Conservation (phyloP, 2,888 invertebrate species). For the Sycophila texana region DNA sequence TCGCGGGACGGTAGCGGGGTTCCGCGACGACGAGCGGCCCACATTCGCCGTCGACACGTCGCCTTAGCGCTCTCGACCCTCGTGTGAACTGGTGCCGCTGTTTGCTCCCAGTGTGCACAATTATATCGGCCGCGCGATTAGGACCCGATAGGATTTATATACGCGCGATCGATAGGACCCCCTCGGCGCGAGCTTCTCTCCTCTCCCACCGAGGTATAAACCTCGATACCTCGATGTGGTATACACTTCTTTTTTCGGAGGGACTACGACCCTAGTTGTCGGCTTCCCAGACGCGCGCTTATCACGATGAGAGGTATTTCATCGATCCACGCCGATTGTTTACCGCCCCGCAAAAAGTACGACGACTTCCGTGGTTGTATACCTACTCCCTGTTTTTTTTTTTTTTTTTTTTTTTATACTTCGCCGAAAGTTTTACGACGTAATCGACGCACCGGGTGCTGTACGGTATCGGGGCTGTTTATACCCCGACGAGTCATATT, state of each 20-base stretch:
- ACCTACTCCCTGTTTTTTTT: too few relatives aligned
- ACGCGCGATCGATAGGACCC: conserved; percentile 17
- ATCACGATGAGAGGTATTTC: neutral
- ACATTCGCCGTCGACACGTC: conserved; percentile 2
- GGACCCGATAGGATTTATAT: conserved; percentile 36
- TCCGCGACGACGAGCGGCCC: neutral
- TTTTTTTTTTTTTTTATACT: neutral
- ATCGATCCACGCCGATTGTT: conserved; percentile 23
- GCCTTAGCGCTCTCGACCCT: conserved; percentile 26
- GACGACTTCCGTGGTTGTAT: neutral
- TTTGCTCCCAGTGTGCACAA: conserved; percentile 67
- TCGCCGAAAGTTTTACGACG: conserved; percentile 11
- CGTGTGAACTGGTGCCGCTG: conserved; percentile 68
- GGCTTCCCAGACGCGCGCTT: neutral
- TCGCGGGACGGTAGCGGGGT: neutral
- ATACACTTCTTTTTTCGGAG: conserved; percentile 27
- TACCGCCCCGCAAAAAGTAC: conserved; percentile 9
- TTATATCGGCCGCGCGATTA: conserved; percentile 34
- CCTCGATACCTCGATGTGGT: too few relatives aligned
- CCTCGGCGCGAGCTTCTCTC: too few relatives aligned
- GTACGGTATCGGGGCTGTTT: neutral
- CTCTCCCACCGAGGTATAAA: too few relatives aligned
- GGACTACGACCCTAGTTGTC: neutral
- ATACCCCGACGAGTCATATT: neutral
- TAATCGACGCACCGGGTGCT: neutral